Conservation (phyloP, 2,797 vertebrate species). For the Phyllotis vaccarum region DNA sequence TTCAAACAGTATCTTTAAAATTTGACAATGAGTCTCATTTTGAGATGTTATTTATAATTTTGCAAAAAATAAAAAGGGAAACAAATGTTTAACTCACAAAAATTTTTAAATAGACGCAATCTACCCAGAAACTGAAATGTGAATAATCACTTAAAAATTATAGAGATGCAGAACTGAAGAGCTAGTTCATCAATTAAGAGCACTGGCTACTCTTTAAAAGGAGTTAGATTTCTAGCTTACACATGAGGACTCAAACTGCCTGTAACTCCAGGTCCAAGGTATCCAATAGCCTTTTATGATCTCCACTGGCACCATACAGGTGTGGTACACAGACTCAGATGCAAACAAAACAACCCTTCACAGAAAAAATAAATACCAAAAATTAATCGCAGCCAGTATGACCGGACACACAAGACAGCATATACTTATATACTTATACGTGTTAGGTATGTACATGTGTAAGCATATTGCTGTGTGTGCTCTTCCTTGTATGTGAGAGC, state of each 20-base stretch:
- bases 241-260: background rate
- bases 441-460: background rate
- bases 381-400: background rate
- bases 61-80: conserved; percentile 57
- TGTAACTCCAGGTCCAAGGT: background rate
- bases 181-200: too few relatives aligned
- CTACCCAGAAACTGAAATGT: background rate
- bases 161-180: background rate
- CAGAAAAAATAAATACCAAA: background rate
- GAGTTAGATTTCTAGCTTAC: background rate
- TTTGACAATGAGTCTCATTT: background rate
- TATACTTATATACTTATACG: background rate
- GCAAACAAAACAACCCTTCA: background rate
- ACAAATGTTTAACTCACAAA: conserved; percentile 35
- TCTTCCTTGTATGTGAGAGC: background rate
- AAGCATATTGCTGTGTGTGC: too few relatives aligned
- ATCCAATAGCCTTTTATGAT: background rate
- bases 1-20: conserved; percentile 18
- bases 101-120: conserved; percentile 5
- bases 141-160: background rate
- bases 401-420: background rate
- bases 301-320: background rate
- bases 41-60: conserved; percentile 36
- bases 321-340: background rate
- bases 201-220: background rate